Conservation (phyloP, 2,888 invertebrate species). For the Elaeidobius kamerunicus region DNA sequence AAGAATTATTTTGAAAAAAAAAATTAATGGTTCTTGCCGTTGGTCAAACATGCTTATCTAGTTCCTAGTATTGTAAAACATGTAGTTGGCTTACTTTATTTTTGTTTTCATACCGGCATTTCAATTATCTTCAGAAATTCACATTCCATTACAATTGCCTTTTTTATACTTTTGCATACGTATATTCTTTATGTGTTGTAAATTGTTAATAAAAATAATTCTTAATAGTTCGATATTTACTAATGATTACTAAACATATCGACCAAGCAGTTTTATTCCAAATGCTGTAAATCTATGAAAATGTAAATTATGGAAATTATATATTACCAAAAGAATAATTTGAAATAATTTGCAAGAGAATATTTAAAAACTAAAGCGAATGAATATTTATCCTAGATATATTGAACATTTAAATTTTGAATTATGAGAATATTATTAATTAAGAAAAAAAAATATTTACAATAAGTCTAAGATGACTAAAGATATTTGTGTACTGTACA, state of each 20-base stretch:
- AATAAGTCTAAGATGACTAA: too few relatives aligned
- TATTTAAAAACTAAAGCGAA: too few relatives aligned
- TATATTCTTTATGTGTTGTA: constrained; percentile 1
- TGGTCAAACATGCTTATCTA: constrained; percentile 16
- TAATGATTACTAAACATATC: constrained; percentile 9
- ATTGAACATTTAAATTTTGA: too few relatives aligned
- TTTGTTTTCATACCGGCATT: constrained; percentile 1
- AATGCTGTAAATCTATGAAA: constrained; percentile 5
- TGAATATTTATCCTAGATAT: too few relatives aligned
- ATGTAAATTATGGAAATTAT: not conserved
- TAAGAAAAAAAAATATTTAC: too few relatives aligned
- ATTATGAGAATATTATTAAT: too few relatives aligned
- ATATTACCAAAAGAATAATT: too few relatives aligned
- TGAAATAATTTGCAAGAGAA: too few relatives aligned
- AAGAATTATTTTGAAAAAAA: constrained; percentile 16
- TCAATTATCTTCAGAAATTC: not conserved
- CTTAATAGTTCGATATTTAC: constrained; percentile 25
- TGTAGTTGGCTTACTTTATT: constrained; percentile 13
- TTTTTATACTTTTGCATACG: not conserved
- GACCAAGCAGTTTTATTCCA: constrained; percentile 2
- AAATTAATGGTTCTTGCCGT: constrained; percentile 12
- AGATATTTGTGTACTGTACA: too few relatives aligned
- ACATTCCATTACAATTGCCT: not conserved
- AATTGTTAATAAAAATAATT: constrained; percentile 22
- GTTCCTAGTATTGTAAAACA: constrained; percentile 7